Evolutionary conservation across 2,797 vertebrate genomes (phyloP), one percentile per base, ranked within the genome.

Genomic region (Pipistrellus pygmaeus): DNA sequence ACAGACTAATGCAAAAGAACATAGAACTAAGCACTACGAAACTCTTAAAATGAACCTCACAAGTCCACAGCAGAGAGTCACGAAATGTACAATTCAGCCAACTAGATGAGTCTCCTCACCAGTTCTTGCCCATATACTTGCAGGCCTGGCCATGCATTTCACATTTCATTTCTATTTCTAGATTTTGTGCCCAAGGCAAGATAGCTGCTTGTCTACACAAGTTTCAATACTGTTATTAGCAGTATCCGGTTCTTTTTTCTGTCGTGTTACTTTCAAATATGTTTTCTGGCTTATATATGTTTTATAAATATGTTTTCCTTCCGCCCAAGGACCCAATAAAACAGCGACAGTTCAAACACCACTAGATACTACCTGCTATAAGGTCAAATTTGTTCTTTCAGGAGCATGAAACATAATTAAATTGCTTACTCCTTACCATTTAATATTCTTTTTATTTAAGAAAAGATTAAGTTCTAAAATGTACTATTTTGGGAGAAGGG

Each of bases 131-230:
- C 48, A 44, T 38, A 46, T 75, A 66, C 75, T 71, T 80, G 73
- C 10, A 75, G 32, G 27, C 60, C 53, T 57, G 32, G 38, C 75
- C 75, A 73, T 64, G 68, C 27, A 92, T 30, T 85, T 96, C 46
- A 11, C 53, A 85, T 44, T 75, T 93, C 64, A 84, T 75, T 92
- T 90, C 91, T 69, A 60, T 66, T 85, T 92, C 88, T 92, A 15
- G 10, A 51, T 32, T 73, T 88, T 55, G n/a, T 60, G 9, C 46
- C 30, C 25, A 53, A 51, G 41, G 87, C 8, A 30, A 60, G 53
- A 84, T 27, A 48, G 48, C 21, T 38, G 48, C 30, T 94, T 82
- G 25, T 83, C 85, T 71, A 83, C n/a, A 69, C 44, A 77, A 68
- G 66, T 75, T 89, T 93, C 85, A 90, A 64, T 84, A 69, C 5